Evolutionary conservation across 2,888 invertebrate genomes (phyloP).

Genomic region (Callosobruchus maculatus): DNA sequence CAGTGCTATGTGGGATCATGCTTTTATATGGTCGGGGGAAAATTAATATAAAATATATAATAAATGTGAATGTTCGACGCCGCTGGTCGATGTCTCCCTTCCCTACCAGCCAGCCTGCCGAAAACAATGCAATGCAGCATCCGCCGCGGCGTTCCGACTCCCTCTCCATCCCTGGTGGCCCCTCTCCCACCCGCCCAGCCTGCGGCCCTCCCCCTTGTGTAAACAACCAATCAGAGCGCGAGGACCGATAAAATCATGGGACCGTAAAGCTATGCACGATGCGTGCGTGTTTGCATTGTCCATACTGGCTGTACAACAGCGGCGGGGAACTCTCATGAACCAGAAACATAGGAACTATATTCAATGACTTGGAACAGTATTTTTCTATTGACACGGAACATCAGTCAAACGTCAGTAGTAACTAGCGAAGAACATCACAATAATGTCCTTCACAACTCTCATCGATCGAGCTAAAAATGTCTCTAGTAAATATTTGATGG

Average conservation of each 20-base stretch:
- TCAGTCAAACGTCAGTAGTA: background rate
- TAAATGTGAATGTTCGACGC: background rate
- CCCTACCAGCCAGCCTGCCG: slow-evolving; percentile 2
- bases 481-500: too few species aligned
- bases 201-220: slow-evolving; percentile 45
- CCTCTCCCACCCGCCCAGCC: slow-evolving; percentile 19
- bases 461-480: too few species aligned
- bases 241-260: slow-evolving; percentile 50
- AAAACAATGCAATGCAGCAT: slow-evolving; percentile 38
- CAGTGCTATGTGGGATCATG: too few species aligned
- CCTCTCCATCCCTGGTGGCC: background rate
- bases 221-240: slow-evolving; percentile 50
- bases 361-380: background rate
- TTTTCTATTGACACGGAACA: background rate
- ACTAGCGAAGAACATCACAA: too few species aligned
- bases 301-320: slow-evolving; percentile 6
- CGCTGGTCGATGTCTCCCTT: background rate
- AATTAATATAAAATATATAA: too few species aligned
- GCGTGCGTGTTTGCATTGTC: slow-evolving; percentile 41
- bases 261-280: slow-evolving; percentile 49
- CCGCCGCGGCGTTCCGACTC: slow-evolving; percentile 29
- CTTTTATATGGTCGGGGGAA: too few species aligned
- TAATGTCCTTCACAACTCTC: too few species aligned
- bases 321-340: too few species aligned
- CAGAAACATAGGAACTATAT: background rate